Conservation (phyloP, 92 coral and sea anemone genomes). For the Meandrina meandrites region DNA sequence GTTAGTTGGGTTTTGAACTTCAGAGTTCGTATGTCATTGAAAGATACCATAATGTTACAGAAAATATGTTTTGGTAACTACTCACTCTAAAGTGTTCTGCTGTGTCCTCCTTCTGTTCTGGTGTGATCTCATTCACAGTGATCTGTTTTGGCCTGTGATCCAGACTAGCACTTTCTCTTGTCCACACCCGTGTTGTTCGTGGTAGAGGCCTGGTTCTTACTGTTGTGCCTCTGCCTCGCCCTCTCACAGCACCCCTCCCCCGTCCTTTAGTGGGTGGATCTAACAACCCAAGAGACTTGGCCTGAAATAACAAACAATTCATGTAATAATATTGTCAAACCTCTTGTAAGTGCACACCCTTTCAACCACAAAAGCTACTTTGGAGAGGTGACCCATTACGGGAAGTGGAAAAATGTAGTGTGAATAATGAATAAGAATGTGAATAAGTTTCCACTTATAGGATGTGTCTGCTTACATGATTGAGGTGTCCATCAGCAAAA, state of each 20-base stretch:
- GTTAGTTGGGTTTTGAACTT: too few relatives aligned
- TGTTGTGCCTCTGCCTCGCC: conserved; percentile 77
- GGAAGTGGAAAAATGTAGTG: too few relatives aligned
- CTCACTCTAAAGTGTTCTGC: conserved; percentile 89
- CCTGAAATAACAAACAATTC: conserved; percentile 68
- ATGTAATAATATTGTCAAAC: too few relatives aligned
- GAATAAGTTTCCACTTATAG: too few relatives aligned
- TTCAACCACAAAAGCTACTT: too few relatives aligned
- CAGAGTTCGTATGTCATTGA: too few relatives aligned
- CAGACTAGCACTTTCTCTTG: conserved; percentile 85
- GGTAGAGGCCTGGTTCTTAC: conserved; percentile 63
- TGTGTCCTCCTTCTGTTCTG: conserved; percentile 69
- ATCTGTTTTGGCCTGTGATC: conserved; percentile 86
- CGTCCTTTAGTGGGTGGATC: conserved; percentile 71
- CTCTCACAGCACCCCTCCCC: conserved; percentile 73
- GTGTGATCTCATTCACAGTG: conserved; percentile 73
- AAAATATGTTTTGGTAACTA: neutral
- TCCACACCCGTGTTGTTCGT: conserved; percentile 77
- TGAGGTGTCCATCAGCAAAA: too few relatives aligned
- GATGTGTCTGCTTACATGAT: too few relatives aligned
- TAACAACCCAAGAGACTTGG: conserved; percentile 91
- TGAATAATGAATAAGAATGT: too few relatives aligned
- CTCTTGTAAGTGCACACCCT: too few relatives aligned
- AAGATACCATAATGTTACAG: neutral
- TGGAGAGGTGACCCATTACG: too few relatives aligned